Base-by-base conservation (phyloP, 2,797 vertebrate genomes). In the Anguilla anguilla region DNA sequence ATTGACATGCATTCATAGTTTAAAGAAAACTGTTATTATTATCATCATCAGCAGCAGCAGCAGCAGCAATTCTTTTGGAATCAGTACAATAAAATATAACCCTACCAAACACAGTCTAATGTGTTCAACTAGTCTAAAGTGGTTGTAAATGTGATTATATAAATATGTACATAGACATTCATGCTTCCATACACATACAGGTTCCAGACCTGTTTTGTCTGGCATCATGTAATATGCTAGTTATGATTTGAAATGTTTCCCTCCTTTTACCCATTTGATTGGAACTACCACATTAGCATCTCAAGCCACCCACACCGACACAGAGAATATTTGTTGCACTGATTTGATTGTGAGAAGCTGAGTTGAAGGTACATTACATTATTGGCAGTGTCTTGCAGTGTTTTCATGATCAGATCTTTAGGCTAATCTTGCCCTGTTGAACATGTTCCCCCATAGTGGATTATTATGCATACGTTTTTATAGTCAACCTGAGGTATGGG, bases 1-100 rank as follows among this genome's bases (percentile, higher is more conserved):
- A 85, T 85, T 59, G 19, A 77, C 74, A 43, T 77, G 74, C 74
- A 43, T 39, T 74, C 15, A 35, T 74, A 74, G 13, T 39, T 74
- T 11, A 74, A 74, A 13, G 25, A 39, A 74, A 74, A 39, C 69
- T 74, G 31, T 35, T 31, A 59, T 59, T 19, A 59, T 59, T 0
- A 64, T 64, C 17, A 64, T 22, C 59, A 64, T 64, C 59, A 19
- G 25, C 4, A 25, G 2, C 22, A 64, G 15, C 22, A 64, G 17
- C 59, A 64, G 15, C 22, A 19, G 10, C 15, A 19, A 3, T n/a
- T 69, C n/a, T 67, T n/a, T 69, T 28, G 1, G 5, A 69, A 69
- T 69, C 6, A n/a, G 1, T 28, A 28, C 61, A 19, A 6, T 64
- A 69, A n/a, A 79, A 79, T 79, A 79, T 43, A 79, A 43, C 13